Evolutionary conservation across 2,113 vertebrate genomes (phyloP).

Genomic region (Pholis gunnellus): DNA sequence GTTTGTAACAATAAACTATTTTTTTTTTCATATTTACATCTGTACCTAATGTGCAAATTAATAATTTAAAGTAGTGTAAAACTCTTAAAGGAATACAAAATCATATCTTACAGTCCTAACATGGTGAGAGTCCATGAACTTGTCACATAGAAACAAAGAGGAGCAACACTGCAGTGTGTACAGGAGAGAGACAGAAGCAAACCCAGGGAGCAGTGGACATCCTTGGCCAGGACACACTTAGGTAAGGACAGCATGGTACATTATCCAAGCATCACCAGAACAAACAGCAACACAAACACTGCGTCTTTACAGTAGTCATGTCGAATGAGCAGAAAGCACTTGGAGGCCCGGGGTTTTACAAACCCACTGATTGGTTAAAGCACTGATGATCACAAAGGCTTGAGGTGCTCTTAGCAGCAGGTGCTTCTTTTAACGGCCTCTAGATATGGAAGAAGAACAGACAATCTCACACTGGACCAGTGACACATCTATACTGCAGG

Average conservation of each 20-base stretch:
- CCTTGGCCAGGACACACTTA: conserved; percentile 83
- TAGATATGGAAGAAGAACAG: conserved; percentile 69
- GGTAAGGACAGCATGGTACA: conserved; percentile 79
- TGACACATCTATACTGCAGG: conserved; percentile 68
- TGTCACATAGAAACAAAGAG: conserved; percentile 80
- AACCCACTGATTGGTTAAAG: conserved; percentile 80
- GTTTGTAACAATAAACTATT: conserved; percentile 88
- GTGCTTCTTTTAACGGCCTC: conserved; percentile 78
- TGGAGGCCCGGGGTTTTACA: conserved; percentile 66
- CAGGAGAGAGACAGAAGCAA: conserved; percentile 79
- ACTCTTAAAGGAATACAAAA: conserved; percentile 86
- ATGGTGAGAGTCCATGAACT: conserved; percentile 81
- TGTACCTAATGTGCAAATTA: conserved; percentile 89
- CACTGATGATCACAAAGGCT: conserved; percentile 83
- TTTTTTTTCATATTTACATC: conserved; percentile 85
- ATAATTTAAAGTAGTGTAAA: conserved; percentile 86
- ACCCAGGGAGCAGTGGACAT: conserved; percentile 83
- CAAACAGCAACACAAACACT: conserved; percentile 81
- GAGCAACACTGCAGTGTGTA: conserved; percentile 77
- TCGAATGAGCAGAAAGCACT: conserved; percentile 78
- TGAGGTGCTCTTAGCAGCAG: conserved; percentile 81
- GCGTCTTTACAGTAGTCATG: conserved; percentile 75
- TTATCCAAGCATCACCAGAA: conserved; percentile 77
- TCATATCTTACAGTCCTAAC: conserved; percentile 83
- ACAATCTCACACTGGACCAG: conserved; percentile 72